Evolutionary conservation across 2,797 vertebrate genomes (phyloP).

Genomic region (Psittacula derbiana): DNA sequence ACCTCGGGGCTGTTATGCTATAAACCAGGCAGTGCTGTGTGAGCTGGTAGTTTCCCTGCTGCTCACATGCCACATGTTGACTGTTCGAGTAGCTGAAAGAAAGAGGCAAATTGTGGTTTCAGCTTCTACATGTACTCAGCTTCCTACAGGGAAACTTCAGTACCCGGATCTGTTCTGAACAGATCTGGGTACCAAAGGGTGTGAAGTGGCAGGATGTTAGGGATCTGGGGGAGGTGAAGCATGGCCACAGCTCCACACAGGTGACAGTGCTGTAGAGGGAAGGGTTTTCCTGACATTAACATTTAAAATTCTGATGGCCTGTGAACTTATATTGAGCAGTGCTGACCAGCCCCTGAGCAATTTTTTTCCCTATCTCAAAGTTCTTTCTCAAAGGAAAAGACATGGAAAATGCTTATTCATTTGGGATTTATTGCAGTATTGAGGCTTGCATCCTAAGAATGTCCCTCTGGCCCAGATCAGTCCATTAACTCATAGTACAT

Average conservation of each 20-base stretch:
- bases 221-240: background rate
- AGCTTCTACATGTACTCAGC: background rate
- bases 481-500: background rate
- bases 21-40: background rate
- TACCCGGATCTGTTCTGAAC: background rate
- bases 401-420: background rate
- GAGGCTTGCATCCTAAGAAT: background rate
- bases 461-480: background rate
- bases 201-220: background rate
- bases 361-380: background rate
- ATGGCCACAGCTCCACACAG: background rate
- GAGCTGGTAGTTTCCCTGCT: background rate
- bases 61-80: accelerated
- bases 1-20: accelerated
- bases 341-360: background rate
- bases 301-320: background rate
- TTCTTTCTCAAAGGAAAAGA: background rate
- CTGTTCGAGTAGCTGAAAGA: background rate
- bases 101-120: background rate
- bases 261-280: background rate
- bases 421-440: background rate
- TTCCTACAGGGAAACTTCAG: background rate
- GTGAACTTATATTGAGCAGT: background rate
- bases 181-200: accelerated
- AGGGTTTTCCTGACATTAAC: background rate